Evolutionary conservation across 2,888 invertebrate genomes (phyloP).

Genomic region (Eupelmus urozonus): DNA sequence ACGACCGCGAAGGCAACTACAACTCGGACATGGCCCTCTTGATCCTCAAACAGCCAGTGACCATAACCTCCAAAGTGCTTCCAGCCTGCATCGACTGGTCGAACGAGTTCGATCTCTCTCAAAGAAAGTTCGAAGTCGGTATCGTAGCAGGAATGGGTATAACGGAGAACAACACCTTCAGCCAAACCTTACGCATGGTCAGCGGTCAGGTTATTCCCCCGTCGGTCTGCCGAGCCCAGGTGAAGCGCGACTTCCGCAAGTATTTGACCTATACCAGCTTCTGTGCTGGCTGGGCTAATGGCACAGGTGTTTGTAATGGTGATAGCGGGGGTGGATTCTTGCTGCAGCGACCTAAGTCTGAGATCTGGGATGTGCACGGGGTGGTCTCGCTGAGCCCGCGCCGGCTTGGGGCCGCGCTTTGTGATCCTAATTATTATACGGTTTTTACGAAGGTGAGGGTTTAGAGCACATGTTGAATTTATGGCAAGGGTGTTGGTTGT

Average conservation of each 20-base stretch:
- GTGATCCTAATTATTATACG: constrained; percentile 77
- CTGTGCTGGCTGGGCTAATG: constrained; percentile 82
- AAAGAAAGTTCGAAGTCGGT: constrained; percentile 63
- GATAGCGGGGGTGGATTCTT: constrained; percentile 82
- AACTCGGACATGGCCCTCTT: constrained; percentile 81
- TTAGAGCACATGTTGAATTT: not conserved
- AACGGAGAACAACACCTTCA: constrained; percentile 80
- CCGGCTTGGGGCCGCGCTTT: constrained; percentile 72
- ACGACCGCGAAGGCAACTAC: constrained; percentile 79
- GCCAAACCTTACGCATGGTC: constrained; percentile 78
- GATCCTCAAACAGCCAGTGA: constrained; percentile 74
- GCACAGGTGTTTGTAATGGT: constrained; percentile 81
- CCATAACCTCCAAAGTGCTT: constrained; percentile 76
- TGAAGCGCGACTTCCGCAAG: constrained; percentile 78
- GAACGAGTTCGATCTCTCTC: constrained; percentile 58
- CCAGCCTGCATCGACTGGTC: constrained; percentile 79
- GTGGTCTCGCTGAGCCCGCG: constrained; percentile 78
- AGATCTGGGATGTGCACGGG: constrained; percentile 76
- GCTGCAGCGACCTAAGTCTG: constrained; percentile 67
- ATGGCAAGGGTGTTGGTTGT: not conserved
- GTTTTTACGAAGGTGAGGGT: constrained; percentile 77
- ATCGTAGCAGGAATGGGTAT: constrained; percentile 80
- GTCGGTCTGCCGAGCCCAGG: constrained; percentile 78
- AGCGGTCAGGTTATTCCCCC: constrained; percentile 79
- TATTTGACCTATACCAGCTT: constrained; percentile 81